Evolutionary conservation across 2,888 invertebrate genomes (phyloP).

Genomic region (Abrostola triplasia): DNA sequence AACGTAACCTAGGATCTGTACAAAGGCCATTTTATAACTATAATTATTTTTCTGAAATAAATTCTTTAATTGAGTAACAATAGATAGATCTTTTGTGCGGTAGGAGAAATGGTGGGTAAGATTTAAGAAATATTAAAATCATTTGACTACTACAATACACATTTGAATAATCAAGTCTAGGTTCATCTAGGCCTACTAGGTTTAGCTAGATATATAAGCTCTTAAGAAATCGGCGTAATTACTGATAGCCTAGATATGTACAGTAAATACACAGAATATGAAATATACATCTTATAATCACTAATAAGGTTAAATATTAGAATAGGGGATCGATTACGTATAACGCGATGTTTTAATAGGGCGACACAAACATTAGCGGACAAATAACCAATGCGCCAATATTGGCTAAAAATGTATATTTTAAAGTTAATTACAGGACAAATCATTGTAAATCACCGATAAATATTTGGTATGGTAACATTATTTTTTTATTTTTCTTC

Average conservation of each 20-base stretch:
- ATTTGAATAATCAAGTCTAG: constrained; percentile 31
- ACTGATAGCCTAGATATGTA: constrained; percentile 17
- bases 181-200: constrained; percentile 19
- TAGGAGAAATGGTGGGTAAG: constrained; percentile 77
- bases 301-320: constrained; percentile 18
- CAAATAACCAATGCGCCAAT: too few species aligned
- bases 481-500: constrained; percentile 28
- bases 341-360: neutral
- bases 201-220: neutral
- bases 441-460: neutral
- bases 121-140: constrained; percentile 30
- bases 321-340: neutral
- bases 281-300: constrained; percentile 38
- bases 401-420: neutral
- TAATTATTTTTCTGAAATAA: constrained; percentile 53
- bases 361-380: too few species aligned
- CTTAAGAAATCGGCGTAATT: constrained; percentile 8
- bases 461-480: constrained; percentile 18
- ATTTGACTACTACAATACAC: constrained; percentile 28
- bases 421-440: neutral
- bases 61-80: constrained; percentile 62
- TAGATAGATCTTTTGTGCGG: constrained; percentile 72
- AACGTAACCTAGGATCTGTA: constrained; percentile 42
- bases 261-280: constrained; percentile 26
- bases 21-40: constrained; percentile 46